Conservation (phyloP, 2,797 vertebrate genomes). For the Myotis myotis region DNA sequence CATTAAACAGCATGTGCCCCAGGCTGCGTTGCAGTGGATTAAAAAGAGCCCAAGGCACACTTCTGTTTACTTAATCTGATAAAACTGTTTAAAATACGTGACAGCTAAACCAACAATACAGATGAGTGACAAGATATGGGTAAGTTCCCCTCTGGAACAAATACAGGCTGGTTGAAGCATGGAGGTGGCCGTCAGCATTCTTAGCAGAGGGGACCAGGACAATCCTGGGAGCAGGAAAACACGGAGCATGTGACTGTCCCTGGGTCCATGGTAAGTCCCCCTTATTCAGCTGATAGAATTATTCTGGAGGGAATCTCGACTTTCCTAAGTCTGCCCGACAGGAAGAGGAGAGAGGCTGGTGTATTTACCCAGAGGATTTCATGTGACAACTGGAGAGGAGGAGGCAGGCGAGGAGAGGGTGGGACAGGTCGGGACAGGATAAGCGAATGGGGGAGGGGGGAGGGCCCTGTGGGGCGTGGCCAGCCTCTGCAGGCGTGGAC, state of each 20-base stretch:
- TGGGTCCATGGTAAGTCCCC: background rate
- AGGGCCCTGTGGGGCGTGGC: background rate
- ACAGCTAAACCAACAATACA: background rate
- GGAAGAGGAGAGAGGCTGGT: constrained; percentile 29
- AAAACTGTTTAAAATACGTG: background rate
- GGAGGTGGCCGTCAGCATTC: background rate
- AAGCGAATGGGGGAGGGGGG: background rate
- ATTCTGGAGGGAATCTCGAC: background rate
- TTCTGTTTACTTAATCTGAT: background rate
- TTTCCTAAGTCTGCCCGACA: constrained; percentile 9
- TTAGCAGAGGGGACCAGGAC: background rate
- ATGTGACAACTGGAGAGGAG: background rate
- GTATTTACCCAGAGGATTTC: background rate
- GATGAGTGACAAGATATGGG: background rate
- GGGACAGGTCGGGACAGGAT: background rate
- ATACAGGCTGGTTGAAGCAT: background rate
- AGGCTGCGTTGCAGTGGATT: no score
- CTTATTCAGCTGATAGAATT: background rate
- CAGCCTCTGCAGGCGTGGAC: background rate
- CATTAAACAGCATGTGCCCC: background rate
- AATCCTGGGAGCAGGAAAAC: background rate
- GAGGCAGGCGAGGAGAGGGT: background rate
- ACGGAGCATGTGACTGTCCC: background rate
- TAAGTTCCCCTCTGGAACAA: background rate
- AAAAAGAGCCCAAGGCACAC: background rate